These are phyloP conservation scores for Erethizon dorsatum DNA, from an alignment of 2,797 vertebrate species.

Conservation along the genomic window DNA sequence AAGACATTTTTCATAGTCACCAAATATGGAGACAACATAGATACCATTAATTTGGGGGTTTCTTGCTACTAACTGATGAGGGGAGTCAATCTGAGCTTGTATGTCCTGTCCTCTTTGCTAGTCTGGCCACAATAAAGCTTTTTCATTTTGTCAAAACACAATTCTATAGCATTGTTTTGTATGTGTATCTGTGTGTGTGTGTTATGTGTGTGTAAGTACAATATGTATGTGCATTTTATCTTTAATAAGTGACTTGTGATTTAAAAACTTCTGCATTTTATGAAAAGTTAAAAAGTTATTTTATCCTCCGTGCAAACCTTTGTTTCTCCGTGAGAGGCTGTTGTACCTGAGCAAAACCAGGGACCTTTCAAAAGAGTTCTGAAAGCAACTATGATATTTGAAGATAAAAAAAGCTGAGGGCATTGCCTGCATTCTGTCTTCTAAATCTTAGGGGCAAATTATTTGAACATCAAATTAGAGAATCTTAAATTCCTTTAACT, in stretches of 20 bases:
- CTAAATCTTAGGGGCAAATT: conserved; percentile 80
- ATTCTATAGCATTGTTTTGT: not conserved
- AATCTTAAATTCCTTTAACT: conserved; percentile 79
- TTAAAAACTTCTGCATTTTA: conserved; percentile 78
- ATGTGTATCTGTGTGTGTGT: not conserved
- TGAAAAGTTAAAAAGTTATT: conserved; percentile 81
- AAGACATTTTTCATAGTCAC: not conserved
- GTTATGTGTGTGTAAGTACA: not conserved
- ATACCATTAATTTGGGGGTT: not conserved
- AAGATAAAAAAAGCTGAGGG: conserved; percentile 85
- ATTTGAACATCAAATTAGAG: conserved; percentile 86
- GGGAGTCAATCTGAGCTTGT: not conserved
- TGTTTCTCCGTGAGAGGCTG: conserved; percentile 77
- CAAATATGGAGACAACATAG: conserved; percentile 39
- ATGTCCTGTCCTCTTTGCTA: not conserved
- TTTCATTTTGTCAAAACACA: not conserved
- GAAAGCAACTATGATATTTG: conserved; percentile 86
- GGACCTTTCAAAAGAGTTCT: conserved; percentile 85
- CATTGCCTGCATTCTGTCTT: conserved; percentile 80
- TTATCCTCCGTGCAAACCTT: conserved; percentile 80
- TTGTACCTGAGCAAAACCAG: conserved; percentile 80
- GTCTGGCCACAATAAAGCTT: not conserved
- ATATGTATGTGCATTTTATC: conserved; percentile 15
- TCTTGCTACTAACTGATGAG: not conserved
- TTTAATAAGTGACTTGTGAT: conserved; percentile 70